These are phyloP conservation scores for Platerodrilus igneus DNA, from an alignment of 2,888 invertebrate genomes.

Conservation along the genomic window DNA sequence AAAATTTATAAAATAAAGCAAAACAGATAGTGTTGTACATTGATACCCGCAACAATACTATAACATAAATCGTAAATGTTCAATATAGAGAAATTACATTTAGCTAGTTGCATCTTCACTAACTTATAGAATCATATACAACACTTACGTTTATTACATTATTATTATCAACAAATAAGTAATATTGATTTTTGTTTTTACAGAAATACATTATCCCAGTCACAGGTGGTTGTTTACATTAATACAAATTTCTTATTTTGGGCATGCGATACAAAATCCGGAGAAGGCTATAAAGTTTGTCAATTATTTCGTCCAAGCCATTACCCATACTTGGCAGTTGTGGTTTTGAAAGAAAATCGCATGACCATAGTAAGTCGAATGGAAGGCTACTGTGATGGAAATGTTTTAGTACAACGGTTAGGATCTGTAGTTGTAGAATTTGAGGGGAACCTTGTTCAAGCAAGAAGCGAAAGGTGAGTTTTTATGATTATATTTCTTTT, in stretches of 20 bases:
- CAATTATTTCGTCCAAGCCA: constrained; percentile 78
- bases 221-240: constrained; percentile 72
- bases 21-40: too few relatives aligned
- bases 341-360: constrained; percentile 82
- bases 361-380: constrained; percentile 74
- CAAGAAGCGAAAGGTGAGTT: constrained; percentile 74
- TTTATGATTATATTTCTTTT: background rate
- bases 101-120: too few relatives aligned
- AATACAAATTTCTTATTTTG: constrained; percentile 85
- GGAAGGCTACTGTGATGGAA: constrained; percentile 76
- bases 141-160: too few relatives aligned
- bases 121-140: too few relatives aligned
- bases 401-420: constrained; percentile 67
- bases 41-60: too few relatives aligned
- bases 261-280: constrained; percentile 84
- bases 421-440: constrained; percentile 77
- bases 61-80: too few relatives aligned
- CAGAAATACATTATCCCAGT: constrained; percentile 67
- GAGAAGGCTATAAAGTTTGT: constrained; percentile 89
- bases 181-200: constrained; percentile 24
- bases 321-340: constrained; percentile 84
- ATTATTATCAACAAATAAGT: too few relatives aligned
- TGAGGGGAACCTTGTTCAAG: constrained; percentile 80
- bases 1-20: too few relatives aligned
- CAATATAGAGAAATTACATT: too few relatives aligned